Evolutionary conservation across 2,888 invertebrate genomes (phyloP).

Genomic region (Abrostola triplasia): DNA sequence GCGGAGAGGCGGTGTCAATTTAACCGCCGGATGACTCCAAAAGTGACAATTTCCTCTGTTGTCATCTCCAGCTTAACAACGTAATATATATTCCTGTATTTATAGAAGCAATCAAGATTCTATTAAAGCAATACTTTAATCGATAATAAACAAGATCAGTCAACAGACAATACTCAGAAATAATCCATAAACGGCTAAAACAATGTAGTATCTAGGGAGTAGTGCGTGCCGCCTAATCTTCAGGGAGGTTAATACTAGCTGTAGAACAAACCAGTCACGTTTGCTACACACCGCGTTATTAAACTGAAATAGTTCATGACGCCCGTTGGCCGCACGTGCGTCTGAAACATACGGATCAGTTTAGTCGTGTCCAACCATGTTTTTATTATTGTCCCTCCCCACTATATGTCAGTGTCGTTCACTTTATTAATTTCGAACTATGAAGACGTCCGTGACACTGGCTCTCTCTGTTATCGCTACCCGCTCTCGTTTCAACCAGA

Average conservation of each 20-base stretch:
- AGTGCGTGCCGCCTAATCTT: constrained; percentile 46
- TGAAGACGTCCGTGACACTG: constrained; percentile 67
- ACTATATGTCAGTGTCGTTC: constrained; percentile 63
- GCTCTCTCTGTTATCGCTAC: constrained; percentile 60
- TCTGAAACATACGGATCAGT: constrained; percentile 45
- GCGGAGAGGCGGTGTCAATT: constrained; percentile 70
- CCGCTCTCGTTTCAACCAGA: constrained; percentile 60
- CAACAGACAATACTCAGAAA: constrained; percentile 51
- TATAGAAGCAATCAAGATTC: constrained; percentile 33
- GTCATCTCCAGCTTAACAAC: constrained; percentile 48
- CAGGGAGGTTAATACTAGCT: constrained; percentile 51
- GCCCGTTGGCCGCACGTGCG: constrained; percentile 51
- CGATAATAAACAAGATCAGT: constrained; percentile 48
- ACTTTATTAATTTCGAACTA: constrained; percentile 61
- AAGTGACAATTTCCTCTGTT: constrained; percentile 77
- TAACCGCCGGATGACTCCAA: constrained; percentile 72
- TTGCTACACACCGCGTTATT: constrained; percentile 50
- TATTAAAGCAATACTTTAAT: constrained; percentile 37
- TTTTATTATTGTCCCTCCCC: constrained; percentile 59
- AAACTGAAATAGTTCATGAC: constrained; percentile 62
- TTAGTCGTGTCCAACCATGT: constrained; percentile 50
- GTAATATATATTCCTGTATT: constrained; percentile 27
- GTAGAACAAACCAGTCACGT: constrained; percentile 52
- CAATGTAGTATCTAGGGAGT: constrained; percentile 67
- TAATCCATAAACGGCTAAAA: constrained; percentile 53